Evolutionary conservation across 2,888 invertebrate species (phyloP), one percentile per base, ranked within the genome.

Genomic region (Sisyra terminalis): DNA sequence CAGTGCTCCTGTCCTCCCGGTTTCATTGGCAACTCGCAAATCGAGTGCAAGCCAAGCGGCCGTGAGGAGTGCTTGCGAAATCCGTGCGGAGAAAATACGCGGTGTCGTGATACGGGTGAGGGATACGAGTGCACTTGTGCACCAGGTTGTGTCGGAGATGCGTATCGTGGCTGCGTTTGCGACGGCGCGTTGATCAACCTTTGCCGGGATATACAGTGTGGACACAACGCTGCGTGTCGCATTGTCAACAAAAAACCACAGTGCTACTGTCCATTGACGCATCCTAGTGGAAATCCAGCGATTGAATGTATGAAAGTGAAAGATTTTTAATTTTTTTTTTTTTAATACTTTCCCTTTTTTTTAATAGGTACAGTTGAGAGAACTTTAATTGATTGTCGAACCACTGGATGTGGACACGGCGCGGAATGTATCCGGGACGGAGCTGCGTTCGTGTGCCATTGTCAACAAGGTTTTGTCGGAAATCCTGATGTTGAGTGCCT

Each of bases 401-500:
- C 82, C 2, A 73, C 75, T 46, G 88, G 88, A 48, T 90, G 90
- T 65, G 81, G 83, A 50, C 73, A 76, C 53, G 85, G 84, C 49
- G 84, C 85, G n/a, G 81, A 84, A 60, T 90, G 88, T 65, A 76
- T 88, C 49, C 75, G 84, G 51, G 82, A 86, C 61, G 80, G 84
- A 48, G 81, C 81, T 47, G 78, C 79, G 55, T 90, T 85, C 67
- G 78, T 83, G 30, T 87, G 86, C 64, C 71, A 78, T 56, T 85
- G 84, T 62, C 73, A 78, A 49, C 76, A 78, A 43, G 83, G 83
- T 49, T 79, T 76, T 42, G 73, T 73, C 58, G 82, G 82, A 51
- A 70, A 75, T 51, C 78, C 83, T 30, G 75, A 80, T 53, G 64
- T 73, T 52, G 79, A 78, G 57, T 84, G 83, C 66, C 70, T 70